Base-by-base conservation (phyloP, 2,797 vertebrate species). In the Enteromius fasciolatus region DNA sequence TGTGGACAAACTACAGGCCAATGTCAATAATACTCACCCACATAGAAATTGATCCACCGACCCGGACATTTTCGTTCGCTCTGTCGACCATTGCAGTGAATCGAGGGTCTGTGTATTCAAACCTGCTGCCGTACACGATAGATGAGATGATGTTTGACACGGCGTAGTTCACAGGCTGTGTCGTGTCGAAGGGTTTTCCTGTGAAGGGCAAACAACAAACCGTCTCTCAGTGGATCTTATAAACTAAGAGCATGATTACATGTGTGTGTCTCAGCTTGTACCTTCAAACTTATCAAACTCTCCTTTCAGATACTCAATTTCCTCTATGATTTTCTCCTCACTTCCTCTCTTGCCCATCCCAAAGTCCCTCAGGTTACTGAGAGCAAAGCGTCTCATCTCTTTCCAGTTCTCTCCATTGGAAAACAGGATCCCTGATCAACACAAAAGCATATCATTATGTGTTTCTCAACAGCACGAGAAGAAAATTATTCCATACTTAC, bases 291-390 rank as follows among this genome's bases (percentile, higher is more conserved):
- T 52, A 20, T 85, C 50, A 74, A 87, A 74, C 14, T 83, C 81
- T 31, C 76, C 41, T 17, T 4, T 85, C 5, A 94, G 70, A 77
- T 87, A 52, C 0, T 12, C 39, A 15, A 83, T 85, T 76, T 93
- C 93, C 36, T 91, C 91, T 7, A 84, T 78, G 31, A 93, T 93
- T 83, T 75, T 92, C 28, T 77, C 85, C 50, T 93, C 91, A 59
- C 48, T 89, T 1, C 83, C 50, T 76, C 36, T 91, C 82, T 89
- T 93, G 36, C 93, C 92, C 93, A 93, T 93, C 66, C 93, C 91
- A 85, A 93, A 91, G 41, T 93, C 91, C 68, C 81, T 91, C 11
- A 94, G 87, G 1, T 83, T 93, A 0, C 68, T 78, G 1, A 93
- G 14, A 15, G 91, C 83, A 81, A 94, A 94, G 28, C 89, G 87